phyloP scores from a whole-genome alignment of 2,888 invertebrate genomes.

The Pseudococcus viburni region DNA sequence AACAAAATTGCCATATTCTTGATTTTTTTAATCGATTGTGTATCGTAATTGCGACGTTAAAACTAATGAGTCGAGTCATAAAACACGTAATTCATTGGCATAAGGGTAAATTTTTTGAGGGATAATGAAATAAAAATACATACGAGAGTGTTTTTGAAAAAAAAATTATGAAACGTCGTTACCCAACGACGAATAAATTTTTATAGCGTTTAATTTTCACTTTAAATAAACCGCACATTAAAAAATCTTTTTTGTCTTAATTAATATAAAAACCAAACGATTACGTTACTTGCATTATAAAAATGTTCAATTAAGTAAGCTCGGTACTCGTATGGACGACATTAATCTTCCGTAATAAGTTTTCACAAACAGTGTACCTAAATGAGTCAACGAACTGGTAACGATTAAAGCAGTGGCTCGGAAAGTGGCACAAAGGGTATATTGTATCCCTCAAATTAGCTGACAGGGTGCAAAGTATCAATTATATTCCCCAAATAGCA shows the following conservation, averaged over 20 bases:
- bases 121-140: neutral
- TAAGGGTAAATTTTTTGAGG: neutral
- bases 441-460: no score
- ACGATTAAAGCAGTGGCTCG: neutral
- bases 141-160: neutral
- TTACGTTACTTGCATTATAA: conserved; percentile 30
- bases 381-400: conserved; percentile 22
- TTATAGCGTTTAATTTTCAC: conserved; percentile 12
- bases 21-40: neutral
- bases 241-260: conserved; percentile 37
- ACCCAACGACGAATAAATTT: conserved; percentile 13
- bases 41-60: neutral
- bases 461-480: no score
- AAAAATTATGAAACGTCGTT: conserved; percentile 5
- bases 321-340: conserved; percentile 7
- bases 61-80: neutral
- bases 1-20: no score
- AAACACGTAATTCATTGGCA: neutral
- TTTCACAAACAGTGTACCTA: neutral
- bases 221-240: neutral
- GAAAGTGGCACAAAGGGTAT: no score
- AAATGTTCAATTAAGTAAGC: conserved; percentile 22
- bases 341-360: conserved; percentile 35
- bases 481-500: no score
- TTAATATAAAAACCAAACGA: neutral